Evolutionary conservation across 2,888 invertebrate genomes (phyloP).

Genomic region (Drosophila monieri): DNA sequence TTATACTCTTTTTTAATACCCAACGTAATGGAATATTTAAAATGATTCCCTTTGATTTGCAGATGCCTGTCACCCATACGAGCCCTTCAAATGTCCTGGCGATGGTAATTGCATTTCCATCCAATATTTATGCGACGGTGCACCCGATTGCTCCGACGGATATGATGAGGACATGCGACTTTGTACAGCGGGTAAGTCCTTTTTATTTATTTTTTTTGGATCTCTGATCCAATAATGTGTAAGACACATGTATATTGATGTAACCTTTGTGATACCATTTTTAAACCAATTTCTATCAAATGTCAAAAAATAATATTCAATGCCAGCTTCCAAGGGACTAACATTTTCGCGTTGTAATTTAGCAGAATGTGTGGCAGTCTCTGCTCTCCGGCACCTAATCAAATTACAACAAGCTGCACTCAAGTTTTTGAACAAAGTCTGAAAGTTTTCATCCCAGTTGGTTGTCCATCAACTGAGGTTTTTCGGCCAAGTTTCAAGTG

Average conservation of each 20-base stretch:
- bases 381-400: constrained; percentile 48
- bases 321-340: constrained; percentile 5
- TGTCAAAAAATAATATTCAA: constrained; percentile 22
- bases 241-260: too few species aligned
- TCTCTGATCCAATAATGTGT: constrained; percentile 14
- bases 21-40: background rate
- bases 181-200: constrained; percentile 93
- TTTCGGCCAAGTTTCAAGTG: constrained; percentile 25
- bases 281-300: too few species aligned
- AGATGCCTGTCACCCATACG: constrained; percentile 95
- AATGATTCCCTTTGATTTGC: constrained; percentile 59
- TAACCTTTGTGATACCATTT: too few species aligned
- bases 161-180: constrained; percentile 97
- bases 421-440: constrained; percentile 49
- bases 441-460: constrained; percentile 49
- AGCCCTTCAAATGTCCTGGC: constrained; percentile 98
- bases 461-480: constrained; percentile 24
- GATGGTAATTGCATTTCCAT: constrained; percentile 97
- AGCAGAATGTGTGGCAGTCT: constrained; percentile 42
- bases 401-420: constrained; percentile 54
- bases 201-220: background rate
- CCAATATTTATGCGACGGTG: constrained; percentile 97
- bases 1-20: background rate
- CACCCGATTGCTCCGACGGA: constrained; percentile 96
- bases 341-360: constrained; percentile 46